A percentile compares a stretch with the other conserved stretches of the same genome.
These are phyloP conservation scores for Scrobipalpa atriplicella DNA, from an alignment of 2,888 invertebrate species.

Conservation along the genomic window DNA sequence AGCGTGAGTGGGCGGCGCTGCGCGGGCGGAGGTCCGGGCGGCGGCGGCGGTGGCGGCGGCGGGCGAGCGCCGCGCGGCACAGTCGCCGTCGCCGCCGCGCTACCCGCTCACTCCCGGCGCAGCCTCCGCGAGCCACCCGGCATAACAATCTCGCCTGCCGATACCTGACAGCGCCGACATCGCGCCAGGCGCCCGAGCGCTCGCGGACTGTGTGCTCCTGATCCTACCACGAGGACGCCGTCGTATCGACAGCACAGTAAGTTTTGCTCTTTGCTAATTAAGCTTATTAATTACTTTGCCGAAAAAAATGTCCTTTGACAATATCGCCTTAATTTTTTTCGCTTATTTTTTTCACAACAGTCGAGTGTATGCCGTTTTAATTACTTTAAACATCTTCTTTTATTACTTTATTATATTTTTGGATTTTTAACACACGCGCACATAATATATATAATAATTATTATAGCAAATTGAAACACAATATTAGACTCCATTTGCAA, in stretches of 20 bases:
- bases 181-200: slow-evolving; percentile 10
- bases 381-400: background rate
- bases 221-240: slow-evolving; percentile 1
- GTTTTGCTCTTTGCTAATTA: background rate
- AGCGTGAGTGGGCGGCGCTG: slow-evolving; percentile 57
- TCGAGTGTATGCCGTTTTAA: background rate
- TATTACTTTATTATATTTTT: background rate
- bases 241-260: background rate
- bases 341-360: background rate
- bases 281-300: background rate
- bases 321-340: background rate
- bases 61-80: slow-evolving; percentile 48
- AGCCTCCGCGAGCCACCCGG: slow-evolving; percentile 47
- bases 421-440: no score
- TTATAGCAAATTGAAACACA: no score
- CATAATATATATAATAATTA: no score
- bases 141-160: slow-evolving; percentile 63
- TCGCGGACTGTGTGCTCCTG: slow-evolving; percentile 23
- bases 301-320: background rate
- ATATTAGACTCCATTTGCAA: no score
- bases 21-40: slow-evolving; percentile 57
- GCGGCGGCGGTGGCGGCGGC: slow-evolving; percentile 48
- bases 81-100: slow-evolving; percentile 69
- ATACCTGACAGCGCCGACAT: background rate
- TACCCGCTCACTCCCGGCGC: slow-evolving; percentile 39